phyloP scores from a whole-genome alignment of 2,888 invertebrate species.

The Trichopria drosophilae region DNA sequence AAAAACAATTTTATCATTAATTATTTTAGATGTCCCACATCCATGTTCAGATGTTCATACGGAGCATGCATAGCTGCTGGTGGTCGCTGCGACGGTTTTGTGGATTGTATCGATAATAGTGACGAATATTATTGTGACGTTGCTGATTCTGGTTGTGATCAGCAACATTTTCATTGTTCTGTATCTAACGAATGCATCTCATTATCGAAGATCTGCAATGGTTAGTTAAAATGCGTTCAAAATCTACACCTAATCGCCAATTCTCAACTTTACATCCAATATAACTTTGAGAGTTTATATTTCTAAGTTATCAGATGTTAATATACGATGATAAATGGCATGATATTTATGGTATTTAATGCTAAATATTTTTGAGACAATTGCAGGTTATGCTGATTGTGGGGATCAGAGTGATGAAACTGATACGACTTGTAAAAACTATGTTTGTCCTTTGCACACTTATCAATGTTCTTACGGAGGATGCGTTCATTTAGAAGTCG shows the following conservation, averaged over 20 bases:
- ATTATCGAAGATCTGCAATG: slow-evolving; percentile 40
- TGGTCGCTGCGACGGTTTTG: slow-evolving; percentile 41
- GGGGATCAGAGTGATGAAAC: slow-evolving; percentile 44
- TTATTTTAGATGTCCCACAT: slow-evolving; percentile 40
- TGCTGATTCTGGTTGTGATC: slow-evolving; percentile 32
- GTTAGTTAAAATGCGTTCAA: slow-evolving; percentile 27
- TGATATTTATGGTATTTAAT: neutral
- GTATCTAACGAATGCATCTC: slow-evolving; percentile 38
- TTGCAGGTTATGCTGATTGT: slow-evolving; percentile 43
- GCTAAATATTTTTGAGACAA: neutral
- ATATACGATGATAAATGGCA: too few species aligned
- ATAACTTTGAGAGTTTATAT: too few species aligned
- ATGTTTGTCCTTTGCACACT: slow-evolving; percentile 39
- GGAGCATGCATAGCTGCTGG: slow-evolving; percentile 44
- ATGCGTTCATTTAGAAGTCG: slow-evolving; percentile 42
- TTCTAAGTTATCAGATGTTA: too few species aligned
- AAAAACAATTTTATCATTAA: slow-evolving; percentile 5
- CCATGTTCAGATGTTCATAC: slow-evolving; percentile 43
- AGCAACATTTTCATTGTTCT: slow-evolving; percentile 41
- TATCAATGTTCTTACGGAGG: slow-evolving; percentile 45
- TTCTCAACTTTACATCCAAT: too few species aligned
- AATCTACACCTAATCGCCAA: neutral
- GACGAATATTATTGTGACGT: slow-evolving; percentile 44
- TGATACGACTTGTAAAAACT: slow-evolving; percentile 38
- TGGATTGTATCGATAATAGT: slow-evolving; percentile 45